These are phyloP conservation scores for Podargus strigoides DNA, from an alignment of 2,797 vertebrate species.

Conservation along the genomic window DNA sequence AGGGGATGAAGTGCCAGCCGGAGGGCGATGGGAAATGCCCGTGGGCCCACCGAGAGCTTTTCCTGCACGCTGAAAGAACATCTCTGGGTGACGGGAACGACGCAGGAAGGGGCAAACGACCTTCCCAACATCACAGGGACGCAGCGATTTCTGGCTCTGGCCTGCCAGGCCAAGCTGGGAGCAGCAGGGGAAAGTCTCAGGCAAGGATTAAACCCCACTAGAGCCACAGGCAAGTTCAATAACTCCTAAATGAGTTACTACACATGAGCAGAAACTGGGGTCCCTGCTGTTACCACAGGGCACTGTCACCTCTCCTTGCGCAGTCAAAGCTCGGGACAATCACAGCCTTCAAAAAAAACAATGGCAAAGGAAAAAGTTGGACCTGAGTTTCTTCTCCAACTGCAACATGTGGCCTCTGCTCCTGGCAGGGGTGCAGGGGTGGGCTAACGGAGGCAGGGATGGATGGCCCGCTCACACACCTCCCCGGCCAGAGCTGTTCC, in stretches of 20 bases:
- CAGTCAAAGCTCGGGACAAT: accelerated
- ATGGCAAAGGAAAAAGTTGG: not conserved
- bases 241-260: not conserved
- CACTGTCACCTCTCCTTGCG: not conserved
- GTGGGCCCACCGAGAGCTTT: accelerated
- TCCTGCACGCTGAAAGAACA: accelerated
- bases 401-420: accelerated
- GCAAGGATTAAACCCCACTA: accelerated
- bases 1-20: not conserved
- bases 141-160: accelerated
- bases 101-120: accelerated
- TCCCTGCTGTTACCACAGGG: accelerated
- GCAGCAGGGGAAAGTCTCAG: not conserved
- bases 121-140: not conserved
- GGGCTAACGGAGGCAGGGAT: accelerated
- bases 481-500: accelerated
- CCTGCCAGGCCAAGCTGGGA: not conserved
- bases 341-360: not conserved
- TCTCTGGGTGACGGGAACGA: not conserved
- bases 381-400: not conserved
- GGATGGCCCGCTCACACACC: accelerated
- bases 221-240: not conserved
- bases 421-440: not conserved
- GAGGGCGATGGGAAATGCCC: not conserved
- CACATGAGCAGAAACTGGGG: accelerated